These are phyloP conservation scores for Medauroidea extradentata DNA, from an alignment of 1,140 invertebrate genomes.

Conservation along the genomic window DNA sequence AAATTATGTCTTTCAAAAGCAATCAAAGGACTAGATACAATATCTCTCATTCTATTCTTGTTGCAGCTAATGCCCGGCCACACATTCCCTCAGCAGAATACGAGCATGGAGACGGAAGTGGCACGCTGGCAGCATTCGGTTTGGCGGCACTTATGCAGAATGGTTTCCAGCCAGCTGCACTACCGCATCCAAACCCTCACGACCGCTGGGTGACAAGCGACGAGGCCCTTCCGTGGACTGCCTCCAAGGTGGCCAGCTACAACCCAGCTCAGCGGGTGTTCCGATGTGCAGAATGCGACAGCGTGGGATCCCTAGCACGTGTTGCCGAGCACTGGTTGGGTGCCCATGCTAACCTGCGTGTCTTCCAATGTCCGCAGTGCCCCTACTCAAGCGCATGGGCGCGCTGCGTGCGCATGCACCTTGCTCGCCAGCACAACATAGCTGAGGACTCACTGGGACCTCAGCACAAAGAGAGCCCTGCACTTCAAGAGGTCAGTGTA, in stretches of 20 bases:
- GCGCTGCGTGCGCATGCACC: conserved; percentile 66
- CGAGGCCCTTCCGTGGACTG: conserved; percentile 61
- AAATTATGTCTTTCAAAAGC: too few relatives aligned
- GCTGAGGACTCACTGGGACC: conserved; percentile 46
- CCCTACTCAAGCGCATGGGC: conserved; percentile 71
- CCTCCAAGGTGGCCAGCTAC: conserved; percentile 65
- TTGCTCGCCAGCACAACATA: conserved; percentile 62
- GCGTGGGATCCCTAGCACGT: conserved; percentile 69
- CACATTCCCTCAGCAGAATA: conserved; percentile 32
- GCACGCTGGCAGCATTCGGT: conserved; percentile 58
- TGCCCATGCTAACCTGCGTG: conserved; percentile 68
- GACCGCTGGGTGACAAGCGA: conserved; percentile 66
- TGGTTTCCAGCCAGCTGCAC: conserved; percentile 53
- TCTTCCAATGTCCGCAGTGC: conserved; percentile 68
- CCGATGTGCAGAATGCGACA: conserved; percentile 71
- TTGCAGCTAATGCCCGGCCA: conserved; percentile 9
- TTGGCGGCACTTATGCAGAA: conserved; percentile 67
- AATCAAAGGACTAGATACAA: too few relatives aligned
- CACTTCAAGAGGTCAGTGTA: conserved; percentile 61
- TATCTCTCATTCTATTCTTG: too few relatives aligned
- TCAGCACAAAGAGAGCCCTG: conserved; percentile 61
- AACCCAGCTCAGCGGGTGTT: conserved; percentile 67
- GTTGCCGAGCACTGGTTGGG: conserved; percentile 81
- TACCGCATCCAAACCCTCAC: conserved; percentile 24
- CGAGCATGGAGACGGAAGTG: conserved; percentile 57